These are phyloP conservation scores for Erpetoichthys calabaricus DNA, from an alignment of 2,797 vertebrate species.

Conservation along the genomic window DNA sequence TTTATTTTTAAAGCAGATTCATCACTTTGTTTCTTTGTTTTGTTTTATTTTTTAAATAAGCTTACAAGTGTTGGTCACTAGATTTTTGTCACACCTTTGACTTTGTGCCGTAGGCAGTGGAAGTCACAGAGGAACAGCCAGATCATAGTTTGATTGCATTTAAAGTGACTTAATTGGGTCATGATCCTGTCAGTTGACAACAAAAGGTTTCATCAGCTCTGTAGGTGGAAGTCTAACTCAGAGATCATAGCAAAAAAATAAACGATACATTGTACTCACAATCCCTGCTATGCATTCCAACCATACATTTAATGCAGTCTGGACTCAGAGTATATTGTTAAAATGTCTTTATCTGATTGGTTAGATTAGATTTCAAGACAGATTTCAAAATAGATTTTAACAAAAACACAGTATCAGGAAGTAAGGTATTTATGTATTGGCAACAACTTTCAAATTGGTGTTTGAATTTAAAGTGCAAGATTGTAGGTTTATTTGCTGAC, in stretches of 20 bases:
- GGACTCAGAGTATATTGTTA: neutral
- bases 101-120: conserved; percentile 8
- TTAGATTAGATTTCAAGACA: neutral
- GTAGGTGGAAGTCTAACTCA: conserved; percentile 9
- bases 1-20: too few relatives aligned
- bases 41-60: too few relatives aligned
- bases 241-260: conserved; percentile 4
- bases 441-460: too few relatives aligned
- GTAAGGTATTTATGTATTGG: too few relatives aligned
- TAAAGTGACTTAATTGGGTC: conserved; percentile 22
- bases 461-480: too few relatives aligned
- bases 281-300: neutral
- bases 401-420: too few relatives aligned
- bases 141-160: conserved; percentile 17
- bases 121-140: conserved; percentile 6
- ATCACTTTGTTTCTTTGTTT: too few relatives aligned
- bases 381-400: too few relatives aligned
- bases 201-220: conserved; percentile 12
- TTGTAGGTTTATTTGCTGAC: too few relatives aligned
- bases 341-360: neutral
- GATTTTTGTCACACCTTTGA: conserved; percentile 16
- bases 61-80: neutral
- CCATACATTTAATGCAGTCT: neutral
- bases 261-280: neutral
- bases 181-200: conserved; percentile 15